These are phyloP conservation scores for Trogon surrucura DNA, from an alignment of 2,113 vertebrate species.

Conservation along the genomic window DNA sequence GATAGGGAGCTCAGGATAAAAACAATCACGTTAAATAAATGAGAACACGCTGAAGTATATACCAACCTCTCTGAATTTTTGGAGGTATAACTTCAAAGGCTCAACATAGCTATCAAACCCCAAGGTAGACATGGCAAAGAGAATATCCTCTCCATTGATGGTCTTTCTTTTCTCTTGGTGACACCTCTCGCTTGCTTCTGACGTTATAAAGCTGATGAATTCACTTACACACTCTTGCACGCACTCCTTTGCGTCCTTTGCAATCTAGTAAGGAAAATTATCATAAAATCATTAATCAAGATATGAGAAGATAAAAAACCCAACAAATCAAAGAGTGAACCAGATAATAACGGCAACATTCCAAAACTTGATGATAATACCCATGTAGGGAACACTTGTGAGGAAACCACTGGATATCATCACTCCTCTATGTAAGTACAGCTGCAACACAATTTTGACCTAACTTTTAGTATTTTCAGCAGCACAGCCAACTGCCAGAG, in stretches of 20 bases:
- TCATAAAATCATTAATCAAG: neutral
- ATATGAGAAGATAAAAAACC: neutral
- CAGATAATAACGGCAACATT: neutral
- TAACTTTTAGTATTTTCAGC: neutral
- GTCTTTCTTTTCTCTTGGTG: constrained; percentile 99
- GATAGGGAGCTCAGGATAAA: neutral
- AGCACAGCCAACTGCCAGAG: neutral
- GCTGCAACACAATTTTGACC: neutral
- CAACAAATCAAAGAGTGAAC: neutral
- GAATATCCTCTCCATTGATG: constrained; percentile 98
- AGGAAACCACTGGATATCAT: constrained; percentile 13
- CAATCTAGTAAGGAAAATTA: constrained; percentile 81
- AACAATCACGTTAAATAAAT: neutral
- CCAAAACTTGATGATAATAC: neutral
- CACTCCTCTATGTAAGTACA: neutral
- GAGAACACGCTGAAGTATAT: neutral
- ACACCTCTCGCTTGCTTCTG: constrained; percentile 96
- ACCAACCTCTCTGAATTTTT: constrained; percentile 97
- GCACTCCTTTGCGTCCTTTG: constrained; percentile 98
- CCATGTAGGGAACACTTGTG: neutral
- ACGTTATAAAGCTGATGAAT: constrained; percentile 99
- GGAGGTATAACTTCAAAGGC: constrained; percentile 95
- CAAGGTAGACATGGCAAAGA: constrained; percentile 98
- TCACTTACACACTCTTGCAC: constrained; percentile 99
- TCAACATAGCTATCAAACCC: constrained; percentile 99